Evolutionary conservation across 2,888 invertebrate genomes (phyloP).

Genomic region (Leucoptera coffeella): DNA sequence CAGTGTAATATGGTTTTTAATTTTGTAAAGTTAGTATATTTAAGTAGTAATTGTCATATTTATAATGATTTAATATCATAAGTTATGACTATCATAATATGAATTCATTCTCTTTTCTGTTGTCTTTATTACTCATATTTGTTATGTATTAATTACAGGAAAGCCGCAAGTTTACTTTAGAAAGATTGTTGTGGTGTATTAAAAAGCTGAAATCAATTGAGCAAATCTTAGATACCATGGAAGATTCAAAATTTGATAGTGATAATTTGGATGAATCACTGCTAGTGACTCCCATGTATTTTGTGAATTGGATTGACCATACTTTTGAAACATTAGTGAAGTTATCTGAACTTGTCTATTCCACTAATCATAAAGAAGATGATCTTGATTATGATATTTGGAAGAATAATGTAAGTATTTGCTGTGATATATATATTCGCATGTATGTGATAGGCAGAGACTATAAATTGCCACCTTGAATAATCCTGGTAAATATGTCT

Average conservation of each 20-base stretch:
- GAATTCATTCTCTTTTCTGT: too few relatives aligned
- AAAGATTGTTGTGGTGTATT: slow-evolving; percentile 33
- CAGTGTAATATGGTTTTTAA: too few relatives aligned
- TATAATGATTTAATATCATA: too few relatives aligned
- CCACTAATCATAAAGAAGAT: slow-evolving; percentile 18
- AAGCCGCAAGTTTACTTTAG: slow-evolving; percentile 24
- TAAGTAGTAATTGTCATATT: too few relatives aligned
- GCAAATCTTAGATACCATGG: slow-evolving; percentile 12
- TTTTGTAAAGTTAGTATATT: too few relatives aligned
- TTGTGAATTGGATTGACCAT: slow-evolving; percentile 45
- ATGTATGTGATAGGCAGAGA: too few relatives aligned
- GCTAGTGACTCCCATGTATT: slow-evolving; percentile 25
- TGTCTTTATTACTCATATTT: too few relatives aligned
- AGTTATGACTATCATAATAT: too few relatives aligned
- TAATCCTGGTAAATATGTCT: too few relatives aligned
- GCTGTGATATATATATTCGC: too few relatives aligned
- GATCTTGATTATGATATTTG: slow-evolving; percentile 14
- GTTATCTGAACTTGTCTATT: slow-evolving; percentile 21
- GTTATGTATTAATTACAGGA: slow-evolving; percentile 17
- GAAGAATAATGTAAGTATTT: slow-evolving; percentile 25
- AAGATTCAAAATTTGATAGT: slow-evolving; percentile 6
- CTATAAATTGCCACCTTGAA: too few relatives aligned
- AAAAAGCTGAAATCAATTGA: slow-evolving; percentile 19
- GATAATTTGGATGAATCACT: slow-evolving; percentile 15
- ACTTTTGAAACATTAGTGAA: slow-evolving; percentile 32